Base-by-base conservation (phyloP, 2,888 invertebrate genomes). In the Eupeodes latifasciatus region DNA sequence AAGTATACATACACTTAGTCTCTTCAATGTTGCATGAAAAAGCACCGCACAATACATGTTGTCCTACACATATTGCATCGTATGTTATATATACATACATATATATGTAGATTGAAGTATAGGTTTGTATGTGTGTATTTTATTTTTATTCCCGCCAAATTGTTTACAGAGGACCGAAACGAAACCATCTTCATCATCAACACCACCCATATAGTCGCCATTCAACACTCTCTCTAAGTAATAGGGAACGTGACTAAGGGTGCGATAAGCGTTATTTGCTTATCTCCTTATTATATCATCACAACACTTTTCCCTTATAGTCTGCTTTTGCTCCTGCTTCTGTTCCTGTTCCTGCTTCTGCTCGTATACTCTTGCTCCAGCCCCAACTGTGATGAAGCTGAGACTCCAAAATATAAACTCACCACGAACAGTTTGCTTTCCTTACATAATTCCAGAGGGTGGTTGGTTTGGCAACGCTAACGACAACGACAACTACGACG, bases 221-320 rank as follows among this genome's bases (percentile, higher is more conserved):
- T 76, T 88, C 87, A 88, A 81, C 87, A 88, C 87, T 88, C 77
- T 71, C 71, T 71, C 55, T 44, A 27, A 88, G 87, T 88, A 88
- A 88, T 84, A 88, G 87, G 87, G 87, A 84, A 88, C 87, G 87
- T 88, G 87, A 84, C 87, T 88, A 80, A 88, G 87, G 84, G 84
- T 84, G 84, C 81, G 87, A 88, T 88, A 88, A 88, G 87, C 87
- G 87, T 84, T 88, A 88, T 88, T 88, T 88, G 87, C 87, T 88
- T 88, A 88, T 88, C 83, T 88, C 67, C 87, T 88, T 88, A 88
- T 84, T 88, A 88, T 84, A 88, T 84, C 87, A 88, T 88, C 84
- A 84, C 77, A 84, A 74, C 80, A 84, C 77, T 81, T 81, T 84
- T 84, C 67, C 74, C 53, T 71, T 74, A 59, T 7, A 67, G 74